Percentiles rank a stretch among this genome's conserved stretches.
Evolutionary conservation across 1,140 invertebrate species (phyloP).

Genomic region (Anadara kagoshimensis): DNA sequence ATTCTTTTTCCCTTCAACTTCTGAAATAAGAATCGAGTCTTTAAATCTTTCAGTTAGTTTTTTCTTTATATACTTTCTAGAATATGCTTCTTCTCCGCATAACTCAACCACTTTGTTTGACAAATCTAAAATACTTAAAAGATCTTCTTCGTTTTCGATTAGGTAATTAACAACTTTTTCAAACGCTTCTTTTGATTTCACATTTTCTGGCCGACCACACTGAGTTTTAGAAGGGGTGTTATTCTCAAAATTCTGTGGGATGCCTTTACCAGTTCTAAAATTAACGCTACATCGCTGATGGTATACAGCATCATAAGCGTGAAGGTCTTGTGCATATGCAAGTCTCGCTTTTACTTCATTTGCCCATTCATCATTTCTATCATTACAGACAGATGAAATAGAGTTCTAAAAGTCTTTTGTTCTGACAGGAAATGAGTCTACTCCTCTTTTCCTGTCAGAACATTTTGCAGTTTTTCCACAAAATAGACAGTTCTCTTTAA

Average conservation of each 20-base stretch:
- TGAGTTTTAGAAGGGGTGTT: no score
- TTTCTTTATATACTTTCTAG: neutral
- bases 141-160: neutral
- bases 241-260: neutral
- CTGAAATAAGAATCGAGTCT: neutral
- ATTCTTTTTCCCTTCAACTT: neutral
- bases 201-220: no score
- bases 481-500: slow-evolving; percentile 17
- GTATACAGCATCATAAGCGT: slow-evolving; percentile 42
- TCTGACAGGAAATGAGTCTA: slow-evolving; percentile 22
- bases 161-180: neutral
- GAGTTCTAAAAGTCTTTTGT: slow-evolving; percentile 35
- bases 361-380: slow-evolving; percentile 27
- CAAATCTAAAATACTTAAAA: neutral
- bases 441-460: slow-evolving; percentile 12
- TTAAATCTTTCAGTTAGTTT: neutral
- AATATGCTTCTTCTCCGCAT: neutral
- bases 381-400: slow-evolving; percentile 10
- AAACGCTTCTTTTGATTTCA: neutral
- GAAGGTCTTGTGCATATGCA: slow-evolving; percentile 19
- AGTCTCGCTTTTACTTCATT: slow-evolving; percentile 22
- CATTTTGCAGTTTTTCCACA: neutral
- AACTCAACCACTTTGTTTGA: neutral
- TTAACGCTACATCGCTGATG: slow-evolving; percentile 37
- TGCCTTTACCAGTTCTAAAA: slow-evolving; percentile 35